phyloP scores from a whole-genome alignment of 2,888 invertebrate species.

The Auanema sp. region DNA sequence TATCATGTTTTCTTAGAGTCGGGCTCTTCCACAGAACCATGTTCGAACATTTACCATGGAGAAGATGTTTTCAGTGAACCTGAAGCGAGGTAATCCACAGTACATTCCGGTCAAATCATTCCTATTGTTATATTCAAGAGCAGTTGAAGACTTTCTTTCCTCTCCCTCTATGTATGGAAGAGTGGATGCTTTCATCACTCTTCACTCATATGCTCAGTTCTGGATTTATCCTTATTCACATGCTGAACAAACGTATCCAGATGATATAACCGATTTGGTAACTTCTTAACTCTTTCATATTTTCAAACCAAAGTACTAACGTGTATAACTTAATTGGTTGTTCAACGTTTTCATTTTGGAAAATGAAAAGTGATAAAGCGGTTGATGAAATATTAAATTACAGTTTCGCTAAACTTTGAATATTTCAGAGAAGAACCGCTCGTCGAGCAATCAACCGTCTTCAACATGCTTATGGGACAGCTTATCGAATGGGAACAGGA shows the following conservation, averaged over 20 bases:
- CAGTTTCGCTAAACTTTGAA: conserved; percentile 4
- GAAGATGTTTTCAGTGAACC: conserved; percentile 62
- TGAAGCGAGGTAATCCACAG: conserved; percentile 49
- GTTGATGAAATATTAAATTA: neutral
- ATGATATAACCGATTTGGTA: conserved; percentile 59
- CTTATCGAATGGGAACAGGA: conserved; percentile 60
- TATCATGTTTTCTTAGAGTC: conserved; percentile 46
- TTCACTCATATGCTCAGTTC: conserved; percentile 63
- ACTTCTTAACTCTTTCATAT: neutral
- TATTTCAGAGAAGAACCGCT: conserved; percentile 46
- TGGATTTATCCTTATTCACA: conserved; percentile 64
- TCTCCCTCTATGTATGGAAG: conserved; percentile 48
- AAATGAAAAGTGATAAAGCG: no score
- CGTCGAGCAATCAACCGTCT: conserved; percentile 47
- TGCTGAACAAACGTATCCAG: conserved; percentile 48
- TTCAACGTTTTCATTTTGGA: no score
- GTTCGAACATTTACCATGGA: conserved; percentile 63
- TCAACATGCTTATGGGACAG: conserved; percentile 54
- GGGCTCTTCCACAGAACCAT: conserved; percentile 61
- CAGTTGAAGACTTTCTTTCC: conserved; percentile 54
- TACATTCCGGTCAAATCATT: neutral
- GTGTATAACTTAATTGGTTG: neutral
- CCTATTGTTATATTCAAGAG: conserved; percentile 28
- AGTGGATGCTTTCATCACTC: conserved; percentile 62
- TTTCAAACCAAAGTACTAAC: no score